Percentiles rank a stretch among this genome's conserved stretches.
Evolutionary conservation across 2,113 vertebrate species (phyloP).

Genomic region (Phalacrocorax carbo): DNA sequence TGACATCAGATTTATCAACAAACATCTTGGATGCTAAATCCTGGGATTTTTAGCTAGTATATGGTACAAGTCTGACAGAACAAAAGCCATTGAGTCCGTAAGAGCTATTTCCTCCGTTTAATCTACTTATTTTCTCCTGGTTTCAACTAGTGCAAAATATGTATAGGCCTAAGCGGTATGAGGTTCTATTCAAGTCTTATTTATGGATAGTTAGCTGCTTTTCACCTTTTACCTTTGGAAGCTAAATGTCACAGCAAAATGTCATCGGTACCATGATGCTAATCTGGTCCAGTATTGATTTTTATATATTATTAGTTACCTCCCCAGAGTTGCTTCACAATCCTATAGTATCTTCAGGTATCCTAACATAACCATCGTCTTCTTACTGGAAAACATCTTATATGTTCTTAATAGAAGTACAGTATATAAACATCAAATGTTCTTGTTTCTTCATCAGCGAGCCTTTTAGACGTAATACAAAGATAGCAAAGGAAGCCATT

Average conservation of each 20-base stretch:
- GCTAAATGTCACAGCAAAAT: not conserved
- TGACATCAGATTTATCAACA: not conserved
- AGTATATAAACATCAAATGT: not conserved
- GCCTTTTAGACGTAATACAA: not conserved
- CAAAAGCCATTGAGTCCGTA: not conserved
- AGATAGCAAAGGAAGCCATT: not conserved
- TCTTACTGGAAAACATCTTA: not conserved
- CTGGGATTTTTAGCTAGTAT: not conserved
- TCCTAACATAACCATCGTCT: not conserved
- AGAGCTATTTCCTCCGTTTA: not conserved
- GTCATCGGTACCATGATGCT: not conserved
- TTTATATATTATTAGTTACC: not conserved
- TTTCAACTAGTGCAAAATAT: not conserved
- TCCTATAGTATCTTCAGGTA: not conserved
- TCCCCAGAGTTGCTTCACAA: not conserved
- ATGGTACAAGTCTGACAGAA: not conserved
- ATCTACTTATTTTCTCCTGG: not conserved
- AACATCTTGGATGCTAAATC: not conserved
- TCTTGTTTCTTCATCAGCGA: not conserved
- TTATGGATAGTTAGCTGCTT: not conserved
- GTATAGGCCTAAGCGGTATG: not conserved
- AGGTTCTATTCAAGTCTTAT: not conserved
- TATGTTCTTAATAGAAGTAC: not conserved
- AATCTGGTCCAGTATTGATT: not conserved
- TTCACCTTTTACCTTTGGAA: not conserved